Evolutionary conservation across 2,888 invertebrate genomes (phyloP), one percentile per base, ranked within the genome.

Genomic region (Tenthredo mesomela): DNA sequence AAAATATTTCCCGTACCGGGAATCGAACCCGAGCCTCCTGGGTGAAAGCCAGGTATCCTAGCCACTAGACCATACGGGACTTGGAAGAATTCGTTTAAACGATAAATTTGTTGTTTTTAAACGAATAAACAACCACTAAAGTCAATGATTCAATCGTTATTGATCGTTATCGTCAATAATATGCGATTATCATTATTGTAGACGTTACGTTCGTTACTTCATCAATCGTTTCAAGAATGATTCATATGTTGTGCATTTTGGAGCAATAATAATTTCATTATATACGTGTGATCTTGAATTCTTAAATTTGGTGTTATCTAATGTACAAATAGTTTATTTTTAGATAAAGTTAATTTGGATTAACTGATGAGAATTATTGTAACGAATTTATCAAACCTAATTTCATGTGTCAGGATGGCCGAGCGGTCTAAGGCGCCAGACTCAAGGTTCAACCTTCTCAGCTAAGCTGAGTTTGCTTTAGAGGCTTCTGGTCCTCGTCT

Each of bases 21-120:
- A 95, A 94, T 95, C 94, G 95, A 95, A 95, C 95, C 95, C 94
- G 95, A 94, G 94, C 94, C 94, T 94, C 94, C 94, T 94, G 94
- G 94, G 94, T 95, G 94, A 95, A 93, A 95, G 93, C 95, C 94
- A 94, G 94, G 94, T 94, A 94, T 95, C 94, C 95, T 95, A 95
- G 94, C 95, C 95, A 95, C 94, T 95, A 95, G 95, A 95, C 94
- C 94, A 95, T 95, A 95, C 94, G 94, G 94, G 94, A 94, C 92
- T 18, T 82, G 47, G 7, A 2, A 1, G 4, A 1, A 0, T 1
- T 25, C 6, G 6, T 43, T 47, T 29, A 61, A 82, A 33, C 6
- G 3, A 7, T 47, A n/a, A 12, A 47, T 82, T 67, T 47, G 9
- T 43, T 37, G 29, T 54, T 9, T 0, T 3, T 33, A n/a, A 50